Conservation (phyloP, 2,888 invertebrate genomes). For the Papilio gigon region DNA sequence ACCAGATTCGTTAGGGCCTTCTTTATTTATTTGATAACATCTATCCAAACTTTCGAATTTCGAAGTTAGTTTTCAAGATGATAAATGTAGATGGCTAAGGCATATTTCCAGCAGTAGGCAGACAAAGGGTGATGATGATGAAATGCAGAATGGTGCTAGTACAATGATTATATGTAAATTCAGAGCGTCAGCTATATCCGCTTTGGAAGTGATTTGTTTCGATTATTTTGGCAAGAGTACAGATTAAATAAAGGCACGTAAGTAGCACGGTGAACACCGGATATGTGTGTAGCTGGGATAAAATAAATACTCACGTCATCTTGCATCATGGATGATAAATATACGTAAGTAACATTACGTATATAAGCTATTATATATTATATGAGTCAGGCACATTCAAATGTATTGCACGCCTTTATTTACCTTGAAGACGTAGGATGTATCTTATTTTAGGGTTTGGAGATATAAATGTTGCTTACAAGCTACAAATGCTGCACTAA, state of each 20-base stretch:
- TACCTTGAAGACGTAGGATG: background rate
- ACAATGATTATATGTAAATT: slow-evolving; percentile 6
- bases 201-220: slow-evolving; percentile 14
- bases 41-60: no score
- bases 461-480: no score
- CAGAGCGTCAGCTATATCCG: background rate
- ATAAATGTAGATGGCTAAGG: no score
- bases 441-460: background rate
- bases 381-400: background rate
- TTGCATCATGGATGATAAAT: background rate
- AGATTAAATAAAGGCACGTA: slow-evolving; percentile 17
- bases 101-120: no score
- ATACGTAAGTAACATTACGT: background rate
- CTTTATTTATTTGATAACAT: no score
- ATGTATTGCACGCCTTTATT: background rate
- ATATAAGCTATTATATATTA: background rate
- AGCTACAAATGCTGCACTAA: no score
- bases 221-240: slow-evolving; percentile 16
- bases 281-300: background rate
- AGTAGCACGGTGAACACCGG: background rate
- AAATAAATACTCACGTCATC: slow-evolving; percentile 1
- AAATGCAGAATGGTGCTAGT: background rate
- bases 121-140: no score
- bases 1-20: no score
- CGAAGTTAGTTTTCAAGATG: no score